Evolutionary conservation across 2,797 vertebrate genomes (phyloP).

Genomic region (Syngnathus rostellatus): DNA sequence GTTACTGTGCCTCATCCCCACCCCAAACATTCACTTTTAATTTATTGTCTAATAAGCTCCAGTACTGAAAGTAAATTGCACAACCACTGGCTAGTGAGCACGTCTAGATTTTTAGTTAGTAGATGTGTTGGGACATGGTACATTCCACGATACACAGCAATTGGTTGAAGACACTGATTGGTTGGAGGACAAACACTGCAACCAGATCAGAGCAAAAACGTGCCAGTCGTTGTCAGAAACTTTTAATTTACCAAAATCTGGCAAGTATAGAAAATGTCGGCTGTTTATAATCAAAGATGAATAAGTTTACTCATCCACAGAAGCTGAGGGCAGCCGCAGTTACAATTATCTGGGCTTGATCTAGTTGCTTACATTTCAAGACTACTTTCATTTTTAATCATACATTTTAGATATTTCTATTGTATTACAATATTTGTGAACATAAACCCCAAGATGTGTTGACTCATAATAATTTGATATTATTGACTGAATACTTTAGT

Average conservation of each 20-base stretch:
- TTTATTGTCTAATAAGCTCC: slow-evolving; percentile 32
- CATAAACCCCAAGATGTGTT: not conserved
- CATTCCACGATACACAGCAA: slow-evolving; percentile 56
- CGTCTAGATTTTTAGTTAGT: slow-evolving; percentile 30
- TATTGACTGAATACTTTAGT: not conserved
- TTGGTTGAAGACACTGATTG: too few species aligned
- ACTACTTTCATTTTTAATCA: not conserved
- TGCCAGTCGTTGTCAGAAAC: not conserved
- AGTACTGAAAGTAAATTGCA: slow-evolving; percentile 33
- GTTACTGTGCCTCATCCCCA: slow-evolving; percentile 30
- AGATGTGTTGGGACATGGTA: slow-evolving; percentile 50
- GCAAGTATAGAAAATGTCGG: slow-evolving; percentile 33
- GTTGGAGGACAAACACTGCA: not conserved
- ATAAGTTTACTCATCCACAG: slow-evolving; percentile 5
- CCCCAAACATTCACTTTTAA: slow-evolving; percentile 6
- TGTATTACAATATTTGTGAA: not conserved
- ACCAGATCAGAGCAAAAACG: not conserved
- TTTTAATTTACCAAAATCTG: slow-evolving; percentile 16
- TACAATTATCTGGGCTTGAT: not conserved
- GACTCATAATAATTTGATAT: not conserved
- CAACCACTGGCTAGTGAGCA: slow-evolving; percentile 56
- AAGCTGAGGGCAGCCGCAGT: slow-evolving; percentile 14
- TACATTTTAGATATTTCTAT: not conserved
- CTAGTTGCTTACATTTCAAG: not conserved
- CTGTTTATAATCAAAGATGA: slow-evolving; percentile 41